A percentile compares a stretch with the other conserved stretches of the same genome.
Conservation (phyloP, 2,797 vertebrate genomes). For the Labroides dimidiatus region DNA sequence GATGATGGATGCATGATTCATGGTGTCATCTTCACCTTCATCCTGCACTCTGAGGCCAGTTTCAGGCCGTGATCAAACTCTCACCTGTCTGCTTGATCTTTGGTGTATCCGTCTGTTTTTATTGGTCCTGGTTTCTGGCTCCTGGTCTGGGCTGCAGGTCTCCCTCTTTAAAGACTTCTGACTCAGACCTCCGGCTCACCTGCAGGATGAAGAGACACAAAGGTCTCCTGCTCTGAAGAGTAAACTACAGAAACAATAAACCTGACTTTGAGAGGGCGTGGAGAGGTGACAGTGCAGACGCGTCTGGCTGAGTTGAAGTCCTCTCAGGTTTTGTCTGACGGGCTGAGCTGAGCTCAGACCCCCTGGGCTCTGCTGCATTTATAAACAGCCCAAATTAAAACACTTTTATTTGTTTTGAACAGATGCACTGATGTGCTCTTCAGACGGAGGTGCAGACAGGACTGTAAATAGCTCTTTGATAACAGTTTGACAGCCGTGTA, state of each 20-base stretch:
- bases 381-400: constrained; percentile 64
- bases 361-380: constrained; percentile 40
- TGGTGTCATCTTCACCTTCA: too few relatives aligned
- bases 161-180: too few relatives aligned
- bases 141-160: too few relatives aligned
- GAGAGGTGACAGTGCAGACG: constrained; percentile 16
- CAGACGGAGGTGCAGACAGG: constrained; percentile 44
- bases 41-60: too few relatives aligned
- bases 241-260: too few relatives aligned
- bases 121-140: too few relatives aligned
- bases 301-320: constrained; percentile 1
- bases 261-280: too few relatives aligned
- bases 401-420: constrained; percentile 62
- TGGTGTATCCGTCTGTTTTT: too few relatives aligned
- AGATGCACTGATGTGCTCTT: constrained; percentile 46
- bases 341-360: constrained; percentile 33
- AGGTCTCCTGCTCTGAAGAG: not conserved
- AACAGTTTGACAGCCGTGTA: constrained; percentile 66
- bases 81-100: too few relatives aligned
- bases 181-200: not conserved
- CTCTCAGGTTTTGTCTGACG: constrained; percentile 30
- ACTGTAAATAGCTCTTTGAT: constrained; percentile 76
- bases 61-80: too few relatives aligned
- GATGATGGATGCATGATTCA: too few relatives aligned
- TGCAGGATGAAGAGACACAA: not conserved